Evolutionary conservation across 2,888 invertebrate species (phyloP).

Genomic region (Harmothoe impar): DNA sequence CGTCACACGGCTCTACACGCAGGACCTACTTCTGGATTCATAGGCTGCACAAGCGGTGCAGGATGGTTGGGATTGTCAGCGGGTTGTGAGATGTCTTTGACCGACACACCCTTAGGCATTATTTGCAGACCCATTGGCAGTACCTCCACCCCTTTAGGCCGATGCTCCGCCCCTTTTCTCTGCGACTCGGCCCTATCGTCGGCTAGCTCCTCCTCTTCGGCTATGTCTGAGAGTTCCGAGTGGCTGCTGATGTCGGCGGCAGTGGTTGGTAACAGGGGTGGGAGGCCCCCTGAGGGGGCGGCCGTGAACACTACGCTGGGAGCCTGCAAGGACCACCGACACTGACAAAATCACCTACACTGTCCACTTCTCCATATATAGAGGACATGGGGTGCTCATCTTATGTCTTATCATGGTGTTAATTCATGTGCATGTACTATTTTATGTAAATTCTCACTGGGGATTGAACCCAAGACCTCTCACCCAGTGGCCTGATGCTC

Average conservation of each 20-base stretch:
- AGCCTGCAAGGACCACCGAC: constrained; percentile 2
- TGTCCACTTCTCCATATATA: neutral
- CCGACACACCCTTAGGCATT: neutral
- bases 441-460: no score
- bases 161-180: neutral
- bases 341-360: neutral
- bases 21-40: constrained; percentile 20
- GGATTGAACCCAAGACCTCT: no score
- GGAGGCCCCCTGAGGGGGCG: neutral
- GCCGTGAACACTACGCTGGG: neutral
- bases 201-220: constrained; percentile 79
- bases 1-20: constrained; percentile 8
- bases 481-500: no score
- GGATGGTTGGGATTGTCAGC: neutral
- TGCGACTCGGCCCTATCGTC: constrained; percentile 17
- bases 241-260: constrained; percentile 65
- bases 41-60: neutral
- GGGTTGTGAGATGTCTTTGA: neutral
- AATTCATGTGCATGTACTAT: no score
- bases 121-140: neutral
- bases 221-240: constrained; percentile 84
- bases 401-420: no score
- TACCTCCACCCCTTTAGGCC: constrained; percentile 13
- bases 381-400: no score
- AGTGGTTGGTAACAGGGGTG: neutral